These are phyloP conservation scores for Campaea margaritaria DNA, from an alignment of 2,888 invertebrate genomes.

Conservation along the genomic window DNA sequence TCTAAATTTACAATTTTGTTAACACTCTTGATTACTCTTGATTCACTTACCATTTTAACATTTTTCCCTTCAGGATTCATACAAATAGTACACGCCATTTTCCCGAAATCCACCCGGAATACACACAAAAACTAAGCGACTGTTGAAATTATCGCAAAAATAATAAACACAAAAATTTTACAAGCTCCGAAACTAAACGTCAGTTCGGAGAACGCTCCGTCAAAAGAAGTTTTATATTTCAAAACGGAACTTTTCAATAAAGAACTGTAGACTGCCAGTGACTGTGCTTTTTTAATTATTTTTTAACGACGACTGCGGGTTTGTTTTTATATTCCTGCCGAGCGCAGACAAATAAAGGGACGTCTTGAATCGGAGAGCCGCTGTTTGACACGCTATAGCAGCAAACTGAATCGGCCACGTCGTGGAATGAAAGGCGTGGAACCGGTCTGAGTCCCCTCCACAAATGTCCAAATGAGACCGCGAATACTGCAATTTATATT, in stretches of 20 bases:
- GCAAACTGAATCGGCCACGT: slow-evolving; percentile 48
- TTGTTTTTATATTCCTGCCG: slow-evolving; percentile 6
- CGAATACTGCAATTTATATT: slow-evolving; percentile 34
- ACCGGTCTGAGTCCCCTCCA: slow-evolving; percentile 52
- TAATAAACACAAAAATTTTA: slow-evolving; percentile 24
- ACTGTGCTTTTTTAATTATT: slow-evolving; percentile 34
- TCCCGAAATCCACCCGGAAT: slow-evolving; percentile 33
- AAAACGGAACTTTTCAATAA: slow-evolving; percentile 34
- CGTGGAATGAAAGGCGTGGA: slow-evolving; percentile 47
- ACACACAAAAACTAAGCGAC: slow-evolving; percentile 29
- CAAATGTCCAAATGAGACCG: slow-evolving; percentile 30
- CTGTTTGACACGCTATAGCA: slow-evolving; percentile 43
- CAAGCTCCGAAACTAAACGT: slow-evolving; percentile 10
- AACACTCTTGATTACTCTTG: no score
- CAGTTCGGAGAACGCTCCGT: slow-evolving; percentile 30
- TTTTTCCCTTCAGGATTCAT: slow-evolving; percentile 57
- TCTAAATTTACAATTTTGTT: no score
- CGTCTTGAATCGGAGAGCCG: slow-evolving; percentile 27
- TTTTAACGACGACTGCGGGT: slow-evolving; percentile 29
- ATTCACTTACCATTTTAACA: slow-evolving; percentile 67
- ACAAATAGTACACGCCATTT: slow-evolving; percentile 70
- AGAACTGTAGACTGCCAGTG: slow-evolving; percentile 33
- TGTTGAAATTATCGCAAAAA: slow-evolving; percentile 27
- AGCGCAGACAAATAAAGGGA: slow-evolving; percentile 25
- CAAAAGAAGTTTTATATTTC: slow-evolving; percentile 20